Conservation (phyloP, 1,140 invertebrate genomes). For the Eulimnadia texana region DNA sequence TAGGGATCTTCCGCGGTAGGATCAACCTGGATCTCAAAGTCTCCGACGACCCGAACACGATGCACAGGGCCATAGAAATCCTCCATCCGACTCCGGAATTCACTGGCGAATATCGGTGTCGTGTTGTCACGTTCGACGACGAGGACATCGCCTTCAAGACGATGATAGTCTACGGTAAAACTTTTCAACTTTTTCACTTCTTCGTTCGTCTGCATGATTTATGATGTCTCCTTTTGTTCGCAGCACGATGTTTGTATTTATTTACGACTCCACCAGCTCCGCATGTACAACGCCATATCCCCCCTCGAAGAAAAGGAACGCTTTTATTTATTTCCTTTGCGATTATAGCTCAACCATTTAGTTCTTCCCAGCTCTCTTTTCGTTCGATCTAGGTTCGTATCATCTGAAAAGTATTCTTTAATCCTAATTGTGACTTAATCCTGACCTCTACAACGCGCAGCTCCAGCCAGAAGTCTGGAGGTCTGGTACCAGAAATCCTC, state of each 20-base stretch:
- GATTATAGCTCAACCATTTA: not conserved
- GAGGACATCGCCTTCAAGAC: constrained; percentile 46
- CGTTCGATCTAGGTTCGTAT: too few relatives aligned
- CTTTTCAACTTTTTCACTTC: not conserved
- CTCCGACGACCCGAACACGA: constrained; percentile 40
- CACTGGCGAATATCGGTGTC: constrained; percentile 55
- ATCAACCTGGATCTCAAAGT: constrained; percentile 51
- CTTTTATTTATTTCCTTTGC: too few relatives aligned
- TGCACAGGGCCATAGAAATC: constrained; percentile 60
- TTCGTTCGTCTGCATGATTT: not conserved
- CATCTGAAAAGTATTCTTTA: too few relatives aligned
- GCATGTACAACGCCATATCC: too few relatives aligned
- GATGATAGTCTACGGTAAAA: constrained; percentile 47
- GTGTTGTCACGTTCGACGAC: constrained; percentile 54
- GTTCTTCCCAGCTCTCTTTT: not conserved
- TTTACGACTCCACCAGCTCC: too few relatives aligned
- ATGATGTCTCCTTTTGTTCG: not conserved
- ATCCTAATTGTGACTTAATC: too few relatives aligned
- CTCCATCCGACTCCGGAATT: constrained; percentile 51
- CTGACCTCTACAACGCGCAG: too few relatives aligned
- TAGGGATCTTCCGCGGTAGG: constrained; percentile 44
- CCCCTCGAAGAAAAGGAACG: too few relatives aligned
- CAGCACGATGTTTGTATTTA: not conserved
- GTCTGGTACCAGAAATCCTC: constrained; percentile 17
- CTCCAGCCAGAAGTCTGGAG: constrained; percentile 18